Evolutionary conservation across 2,888 invertebrate species (phyloP).

Genomic region (Diarsia rubi): DNA sequence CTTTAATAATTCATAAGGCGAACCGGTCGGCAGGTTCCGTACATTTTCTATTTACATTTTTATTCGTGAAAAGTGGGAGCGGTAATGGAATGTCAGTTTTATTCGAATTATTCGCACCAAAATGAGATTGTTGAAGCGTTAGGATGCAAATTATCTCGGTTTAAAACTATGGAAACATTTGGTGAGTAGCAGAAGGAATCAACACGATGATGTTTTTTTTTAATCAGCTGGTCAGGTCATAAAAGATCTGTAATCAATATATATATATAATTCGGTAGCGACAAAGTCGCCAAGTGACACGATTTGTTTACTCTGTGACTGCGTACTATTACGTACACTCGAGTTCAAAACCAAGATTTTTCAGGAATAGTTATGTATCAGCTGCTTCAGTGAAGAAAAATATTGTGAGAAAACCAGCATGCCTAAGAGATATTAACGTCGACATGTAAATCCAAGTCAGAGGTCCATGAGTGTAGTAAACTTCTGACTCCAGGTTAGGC

Average conservation of each 20-base stretch:
- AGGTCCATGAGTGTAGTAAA: too few species aligned
- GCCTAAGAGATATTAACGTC: too few species aligned
- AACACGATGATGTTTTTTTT: neutral
- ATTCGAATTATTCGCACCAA: slow-evolving; percentile 58
- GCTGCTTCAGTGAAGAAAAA: too few species aligned
- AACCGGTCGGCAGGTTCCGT: slow-evolving; percentile 71
- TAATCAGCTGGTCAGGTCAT: neutral
- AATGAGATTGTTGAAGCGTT: slow-evolving; percentile 60
- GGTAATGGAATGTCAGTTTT: slow-evolving; percentile 71
- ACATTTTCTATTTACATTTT: slow-evolving; percentile 78
- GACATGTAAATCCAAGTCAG: too few species aligned
- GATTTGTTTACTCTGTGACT: too few species aligned
- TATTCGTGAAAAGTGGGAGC: slow-evolving; percentile 71
- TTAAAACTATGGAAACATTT: slow-evolving; percentile 51
- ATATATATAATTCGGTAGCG: too few species aligned
- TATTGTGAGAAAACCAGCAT: too few species aligned
- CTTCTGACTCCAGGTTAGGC: too few species aligned
- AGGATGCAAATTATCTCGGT: slow-evolving; percentile 52
- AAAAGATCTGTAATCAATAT: neutral
- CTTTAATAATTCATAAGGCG: slow-evolving; percentile 79
- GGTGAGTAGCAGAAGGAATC: neutral
- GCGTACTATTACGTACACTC: too few species aligned
- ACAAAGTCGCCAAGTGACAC: too few species aligned
- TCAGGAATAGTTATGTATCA: too few species aligned
- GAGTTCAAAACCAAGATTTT: too few species aligned